Base-by-base conservation (phyloP, 2,888 invertebrate genomes). In the Cheilosia urbana region DNA sequence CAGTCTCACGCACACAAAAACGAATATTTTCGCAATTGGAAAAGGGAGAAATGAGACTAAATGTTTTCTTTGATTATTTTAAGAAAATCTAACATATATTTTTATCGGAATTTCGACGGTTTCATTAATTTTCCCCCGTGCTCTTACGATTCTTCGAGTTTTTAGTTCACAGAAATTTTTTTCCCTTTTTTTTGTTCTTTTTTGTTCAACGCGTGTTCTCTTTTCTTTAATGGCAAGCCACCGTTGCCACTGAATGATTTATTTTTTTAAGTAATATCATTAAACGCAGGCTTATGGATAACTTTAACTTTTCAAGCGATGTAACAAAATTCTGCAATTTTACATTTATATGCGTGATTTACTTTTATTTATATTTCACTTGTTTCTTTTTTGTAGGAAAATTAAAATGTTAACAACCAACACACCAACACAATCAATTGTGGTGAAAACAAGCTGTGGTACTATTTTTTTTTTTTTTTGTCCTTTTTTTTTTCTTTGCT, bases 391-490 rank as follows among this genome's bases (percentile, higher is more conserved):
- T 45, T 47, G 2, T 24, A 37, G 17, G 53, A 57, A 51, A 57
- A 76, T 40, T 71, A 51, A 55, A 63, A 45, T 69, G 63, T 69
- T 65, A 24, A 47, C 66, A 47, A 71, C 51, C 15, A 72, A 72
- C 58, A 55, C 71, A 80, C 37, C 53, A 66, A 57, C 42, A 60
- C 60, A 76, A 55, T 51, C 40, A 76, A 84, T 80, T 69, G 65
- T 40, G 47, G 62, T 62, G 76, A 69, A 76, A 85, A 85, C 84
- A 76, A 85, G 84, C 65, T 69, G 55, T 30, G 19, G 65, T 65
- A 66, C 69, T 75, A 55, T 73, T 75, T 71, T 75, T 71, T 75
- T 71, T 75, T 69, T 55, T 42, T 78, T 62, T 49, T 72, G 57
- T 69, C 57, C 49, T 65, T 69, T 72, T 71, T 71, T 68, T 53